These are phyloP conservation scores for Ibycter americanus DNA, from an alignment of 2,797 vertebrate species.

Conservation along the genomic window DNA sequence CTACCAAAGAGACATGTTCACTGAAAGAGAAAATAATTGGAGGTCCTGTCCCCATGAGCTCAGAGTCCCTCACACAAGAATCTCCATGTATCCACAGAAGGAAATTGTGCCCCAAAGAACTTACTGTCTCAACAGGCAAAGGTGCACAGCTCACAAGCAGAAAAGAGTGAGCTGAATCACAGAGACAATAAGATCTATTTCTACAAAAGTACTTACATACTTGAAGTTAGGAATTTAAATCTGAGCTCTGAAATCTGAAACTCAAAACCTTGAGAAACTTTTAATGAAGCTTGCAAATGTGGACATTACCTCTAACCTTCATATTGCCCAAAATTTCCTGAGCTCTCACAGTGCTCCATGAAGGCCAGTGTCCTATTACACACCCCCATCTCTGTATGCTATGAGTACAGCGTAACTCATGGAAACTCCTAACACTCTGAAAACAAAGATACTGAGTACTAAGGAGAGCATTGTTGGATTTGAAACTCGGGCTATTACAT, in stretches of 20 bases:
- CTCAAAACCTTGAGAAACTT: background rate
- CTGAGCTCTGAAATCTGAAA: background rate
- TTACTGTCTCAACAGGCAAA: background rate
- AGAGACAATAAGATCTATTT: background rate
- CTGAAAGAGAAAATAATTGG: background rate
- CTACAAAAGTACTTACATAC: background rate
- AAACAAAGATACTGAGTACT: constrained; percentile 27
- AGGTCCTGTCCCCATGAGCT: background rate
- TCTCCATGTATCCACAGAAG: background rate
- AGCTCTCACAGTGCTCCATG: background rate
- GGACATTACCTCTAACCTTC: background rate
- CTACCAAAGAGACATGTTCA: background rate
- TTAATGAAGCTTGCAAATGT: background rate
- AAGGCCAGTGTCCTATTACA: background rate
- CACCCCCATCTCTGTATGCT: background rate
- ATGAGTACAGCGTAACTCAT: background rate
- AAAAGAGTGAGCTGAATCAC: background rate
- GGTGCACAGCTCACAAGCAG: background rate
- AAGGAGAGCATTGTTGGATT: background rate
- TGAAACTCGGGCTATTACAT: constrained; percentile 28
- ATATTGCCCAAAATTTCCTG: background rate
- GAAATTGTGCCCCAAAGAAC: background rate
- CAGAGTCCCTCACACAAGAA: background rate
- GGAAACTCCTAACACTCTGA: constrained; percentile 1
- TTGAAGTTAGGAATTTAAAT: background rate